phyloP scores from a whole-genome alignment of 2,113 vertebrate genomes.

The Sapayoa aenigma region DNA sequence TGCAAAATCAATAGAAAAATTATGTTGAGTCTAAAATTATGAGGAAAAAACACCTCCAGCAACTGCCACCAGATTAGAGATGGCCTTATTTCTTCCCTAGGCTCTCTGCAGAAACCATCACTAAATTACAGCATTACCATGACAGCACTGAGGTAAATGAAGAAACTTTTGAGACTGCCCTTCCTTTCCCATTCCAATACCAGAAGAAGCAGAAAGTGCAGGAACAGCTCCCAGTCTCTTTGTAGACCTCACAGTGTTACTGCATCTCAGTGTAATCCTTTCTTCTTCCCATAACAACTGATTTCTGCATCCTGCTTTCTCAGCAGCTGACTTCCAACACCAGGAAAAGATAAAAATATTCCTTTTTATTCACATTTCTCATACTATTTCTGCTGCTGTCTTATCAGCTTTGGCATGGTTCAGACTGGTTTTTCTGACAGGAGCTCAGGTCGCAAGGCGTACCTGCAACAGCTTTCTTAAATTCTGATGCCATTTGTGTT shows the following conservation, averaged over 20 bases:
- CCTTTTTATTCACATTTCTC: not conserved
- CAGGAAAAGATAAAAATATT: not conserved
- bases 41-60: not conserved
- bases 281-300: not conserved
- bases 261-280: not conserved
- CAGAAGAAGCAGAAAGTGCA: not conserved
- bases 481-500: not conserved
- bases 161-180: not conserved
- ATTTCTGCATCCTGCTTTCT: not conserved
- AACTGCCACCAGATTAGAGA: not conserved
- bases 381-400: not conserved
- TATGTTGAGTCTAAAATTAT: not conserved
- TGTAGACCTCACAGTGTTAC: not conserved
- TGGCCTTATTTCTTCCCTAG: not conserved
- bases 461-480: not conserved
- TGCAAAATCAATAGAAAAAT: not conserved
- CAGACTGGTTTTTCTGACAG: not conserved
- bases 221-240: not conserved
- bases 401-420: not conserved
- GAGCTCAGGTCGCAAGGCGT: not conserved
- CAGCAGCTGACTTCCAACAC: not conserved
- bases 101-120: not conserved
- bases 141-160: not conserved
- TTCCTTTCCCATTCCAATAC: not conserved
- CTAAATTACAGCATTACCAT: not conserved